Base-by-base conservation (phyloP, 2,113 vertebrate species). In the Capricornis sumatraensis region DNA sequence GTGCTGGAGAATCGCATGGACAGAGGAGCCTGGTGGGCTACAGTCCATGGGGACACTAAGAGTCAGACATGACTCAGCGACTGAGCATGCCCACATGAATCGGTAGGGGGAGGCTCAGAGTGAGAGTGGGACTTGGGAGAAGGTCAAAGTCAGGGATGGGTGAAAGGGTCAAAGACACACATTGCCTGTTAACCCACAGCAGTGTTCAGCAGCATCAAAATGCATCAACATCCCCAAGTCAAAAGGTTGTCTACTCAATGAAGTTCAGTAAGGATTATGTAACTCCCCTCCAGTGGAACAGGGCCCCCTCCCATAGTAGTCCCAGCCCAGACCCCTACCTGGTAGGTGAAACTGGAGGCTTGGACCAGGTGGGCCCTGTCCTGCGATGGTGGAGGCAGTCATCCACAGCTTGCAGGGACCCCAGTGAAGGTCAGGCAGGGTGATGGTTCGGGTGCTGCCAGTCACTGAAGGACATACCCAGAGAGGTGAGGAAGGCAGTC, bases 381-480 rank as follows among this genome's bases (percentile, higher is more conserved):
- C 98, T 1, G 95, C 97, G 0, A 12, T 43, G 55, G 98, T 98
- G 67, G 98, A 98, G 0, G 96, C 98, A 0, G 10, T 98, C 91
- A 98, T 90, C 97, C 98, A 98, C 87, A 98, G 95, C 87, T 97
- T 58, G 53, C 96, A 98, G 62, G 92, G 30, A 28, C 97, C 95
- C 79, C 52, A 58, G 16, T 53, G 97, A 36, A 98, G 98, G n/a
- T 52, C 8, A 0, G n/a, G 91, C 55, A 96, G 94, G 40, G 47
- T 71, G 64, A 79, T 12, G 5, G 83, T 97, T 89, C 3, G 76
- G 71, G 15, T 85, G 27, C 50, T 87, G 52, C 95, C 74, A 95
- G 97, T 98, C 91, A 98, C 98, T 98, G 92, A 55, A 88, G 74
- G 83, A 93, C 9, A 98, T 9, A 94, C 58, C 25, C 87, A 74